Conservation (phyloP, 2,797 vertebrate species). For the Uromys caudimaculatus region DNA sequence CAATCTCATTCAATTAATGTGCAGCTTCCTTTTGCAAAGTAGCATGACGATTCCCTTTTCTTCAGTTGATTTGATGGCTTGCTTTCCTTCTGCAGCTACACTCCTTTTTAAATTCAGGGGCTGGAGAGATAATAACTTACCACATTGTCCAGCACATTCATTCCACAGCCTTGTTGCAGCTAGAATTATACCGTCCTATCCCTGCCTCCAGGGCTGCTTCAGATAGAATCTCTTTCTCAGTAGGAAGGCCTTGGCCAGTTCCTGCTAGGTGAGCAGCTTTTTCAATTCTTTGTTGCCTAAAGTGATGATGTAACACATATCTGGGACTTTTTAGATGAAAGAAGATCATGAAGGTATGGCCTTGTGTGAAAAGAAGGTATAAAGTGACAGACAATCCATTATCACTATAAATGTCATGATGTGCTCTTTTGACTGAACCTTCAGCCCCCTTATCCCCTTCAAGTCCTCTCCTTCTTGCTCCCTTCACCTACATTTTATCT, state of each 20-base stretch:
- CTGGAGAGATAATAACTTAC: background rate
- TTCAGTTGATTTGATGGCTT: background rate
- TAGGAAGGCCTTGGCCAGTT: background rate
- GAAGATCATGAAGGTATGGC: background rate
- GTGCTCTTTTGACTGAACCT: background rate
- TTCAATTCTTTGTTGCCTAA: background rate
- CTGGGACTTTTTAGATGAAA: background rate
- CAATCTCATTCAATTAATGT: slow-evolving; percentile 50
- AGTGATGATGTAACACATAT: background rate
- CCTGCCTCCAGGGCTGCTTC: background rate
- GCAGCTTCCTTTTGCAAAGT: background rate
- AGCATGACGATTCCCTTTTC: background rate
- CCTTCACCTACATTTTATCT: background rate
- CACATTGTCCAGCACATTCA: background rate
- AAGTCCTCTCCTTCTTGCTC: background rate
- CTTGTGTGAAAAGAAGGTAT: background rate
- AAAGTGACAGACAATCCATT: background rate
- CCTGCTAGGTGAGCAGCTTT: background rate
- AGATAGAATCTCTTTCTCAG: background rate
- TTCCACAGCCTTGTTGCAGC: background rate
- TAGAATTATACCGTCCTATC: background rate
- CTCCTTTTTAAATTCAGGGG: background rate
- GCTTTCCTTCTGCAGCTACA: background rate
- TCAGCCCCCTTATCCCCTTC: background rate
- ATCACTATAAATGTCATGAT: background rate